Conservation (phyloP, 2,113 vertebrate genomes). For the Grus americana region DNA sequence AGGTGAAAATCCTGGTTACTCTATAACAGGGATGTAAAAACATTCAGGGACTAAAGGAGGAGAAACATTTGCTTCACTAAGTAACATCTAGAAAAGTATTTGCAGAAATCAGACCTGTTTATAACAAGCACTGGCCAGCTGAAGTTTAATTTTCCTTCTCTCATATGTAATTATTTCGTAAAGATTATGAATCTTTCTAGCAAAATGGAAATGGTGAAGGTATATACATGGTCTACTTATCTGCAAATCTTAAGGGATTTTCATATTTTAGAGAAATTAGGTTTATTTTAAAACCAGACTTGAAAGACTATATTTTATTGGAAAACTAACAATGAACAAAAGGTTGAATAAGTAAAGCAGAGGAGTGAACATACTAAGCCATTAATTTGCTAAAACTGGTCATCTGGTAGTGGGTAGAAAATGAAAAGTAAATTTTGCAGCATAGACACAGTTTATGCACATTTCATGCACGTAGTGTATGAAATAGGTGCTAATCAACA, state of each 20-base stretch:
- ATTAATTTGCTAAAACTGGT: slow-evolving; percentile 44
- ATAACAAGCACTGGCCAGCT: neutral
- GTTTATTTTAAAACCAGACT: slow-evolving; percentile 25
- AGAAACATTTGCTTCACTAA: neutral
- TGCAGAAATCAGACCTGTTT: neutral
- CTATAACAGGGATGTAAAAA: neutral
- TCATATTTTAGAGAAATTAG: slow-evolving; percentile 18
- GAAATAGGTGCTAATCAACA: slow-evolving; percentile 39
- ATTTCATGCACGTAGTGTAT: neutral
- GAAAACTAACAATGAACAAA: slow-evolving; percentile 45
- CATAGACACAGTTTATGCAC: neutral
- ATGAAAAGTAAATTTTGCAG: neutral
- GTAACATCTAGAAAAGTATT: neutral
- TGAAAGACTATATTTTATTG: slow-evolving; percentile 46
- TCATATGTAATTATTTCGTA: neutral
- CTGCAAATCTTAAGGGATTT: neutral
- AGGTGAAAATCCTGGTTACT: neutral
- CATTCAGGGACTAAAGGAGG: neutral
- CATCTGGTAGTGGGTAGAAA: slow-evolving; percentile 32
- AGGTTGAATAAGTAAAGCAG: slow-evolving; percentile 31
- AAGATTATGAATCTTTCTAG: neutral
- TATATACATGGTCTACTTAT: neutral
- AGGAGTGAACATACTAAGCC: slow-evolving; percentile 36
- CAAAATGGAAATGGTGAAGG: neutral
- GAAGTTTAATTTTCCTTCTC: slow-evolving; percentile 17